These are phyloP conservation scores for Xyliphius kryptos DNA, from an alignment of 2,113 vertebrate genomes.

Conservation along the genomic window DNA sequence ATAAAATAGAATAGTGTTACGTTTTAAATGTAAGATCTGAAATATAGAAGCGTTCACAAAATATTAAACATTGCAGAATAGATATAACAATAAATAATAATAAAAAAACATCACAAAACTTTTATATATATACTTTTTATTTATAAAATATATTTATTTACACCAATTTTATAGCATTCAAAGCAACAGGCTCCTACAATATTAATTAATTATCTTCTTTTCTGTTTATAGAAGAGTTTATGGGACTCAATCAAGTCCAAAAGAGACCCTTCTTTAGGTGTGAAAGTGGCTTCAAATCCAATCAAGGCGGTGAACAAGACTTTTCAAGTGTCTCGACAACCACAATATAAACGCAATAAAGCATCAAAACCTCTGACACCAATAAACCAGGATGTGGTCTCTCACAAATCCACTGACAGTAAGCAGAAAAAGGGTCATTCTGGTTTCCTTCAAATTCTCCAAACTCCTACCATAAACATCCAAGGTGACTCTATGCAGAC, in stretches of 20 bases:
- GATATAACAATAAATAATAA: too few species aligned
- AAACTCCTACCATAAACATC: constrained; percentile 45
- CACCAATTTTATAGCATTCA: too few species aligned
- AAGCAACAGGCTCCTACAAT: background rate
- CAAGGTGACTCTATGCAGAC: constrained; percentile 45
- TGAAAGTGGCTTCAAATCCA: constrained; percentile 42
- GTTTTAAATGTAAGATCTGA: too few species aligned
- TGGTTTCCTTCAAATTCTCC: constrained; percentile 34
- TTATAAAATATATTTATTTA: too few species aligned
- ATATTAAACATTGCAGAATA: too few species aligned
- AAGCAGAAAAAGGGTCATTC: background rate
- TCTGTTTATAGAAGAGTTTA: constrained; percentile 73
- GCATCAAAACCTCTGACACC: constrained; percentile 71
- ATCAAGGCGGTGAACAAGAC: constrained; percentile 72
- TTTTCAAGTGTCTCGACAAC: constrained; percentile 66
- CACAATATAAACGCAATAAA: constrained; percentile 52
- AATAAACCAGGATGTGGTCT: constrained; percentile 58
- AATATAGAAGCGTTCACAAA: too few species aligned
- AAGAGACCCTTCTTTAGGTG: constrained; percentile 48
- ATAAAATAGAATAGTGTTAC: too few species aligned
- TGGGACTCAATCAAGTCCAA: constrained; percentile 83
- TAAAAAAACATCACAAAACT: too few species aligned
- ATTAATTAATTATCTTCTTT: constrained; percentile 4
- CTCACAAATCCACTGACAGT: background rate
- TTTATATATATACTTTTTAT: too few species aligned